These are phyloP conservation scores for Diachasma alloeum DNA, from an alignment of 1,140 invertebrate genomes.

Conservation along the genomic window DNA sequence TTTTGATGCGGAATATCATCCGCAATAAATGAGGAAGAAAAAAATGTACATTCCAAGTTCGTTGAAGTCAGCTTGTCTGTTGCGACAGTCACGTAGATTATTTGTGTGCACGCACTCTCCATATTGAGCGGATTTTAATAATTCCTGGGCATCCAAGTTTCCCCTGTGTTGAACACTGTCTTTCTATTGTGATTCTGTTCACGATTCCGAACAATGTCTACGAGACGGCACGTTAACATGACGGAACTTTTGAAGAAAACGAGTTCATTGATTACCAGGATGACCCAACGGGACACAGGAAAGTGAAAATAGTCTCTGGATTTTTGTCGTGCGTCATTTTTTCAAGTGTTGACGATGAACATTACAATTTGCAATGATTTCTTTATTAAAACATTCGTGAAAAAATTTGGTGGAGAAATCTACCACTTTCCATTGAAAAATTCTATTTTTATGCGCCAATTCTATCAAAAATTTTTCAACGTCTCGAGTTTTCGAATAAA, in stretches of 20 bases:
- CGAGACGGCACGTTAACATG: constrained; percentile 10
- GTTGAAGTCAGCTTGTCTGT: constrained; percentile 26
- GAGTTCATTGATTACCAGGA: constrained; percentile 1
- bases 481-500: too few species aligned
- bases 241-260: neutral
- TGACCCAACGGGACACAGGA: neutral
- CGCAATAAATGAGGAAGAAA: neutral
- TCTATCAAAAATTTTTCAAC: too few species aligned
- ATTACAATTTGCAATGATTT: too few species aligned
- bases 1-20: too few species aligned
- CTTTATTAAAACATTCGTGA: neutral
- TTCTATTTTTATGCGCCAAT: too few species aligned
- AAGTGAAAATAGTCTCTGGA: constrained; percentile 10
- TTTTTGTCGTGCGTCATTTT: too few species aligned
- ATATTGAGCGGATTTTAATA: constrained; percentile 42
- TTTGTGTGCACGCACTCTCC: constrained; percentile 35
- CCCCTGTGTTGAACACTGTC: constrained; percentile 14
- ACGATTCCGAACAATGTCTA: constrained; percentile 19
- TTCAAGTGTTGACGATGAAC: too few species aligned
- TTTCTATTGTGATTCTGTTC: constrained; percentile 32
- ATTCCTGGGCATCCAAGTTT: constrained; percentile 11
- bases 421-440: too few species aligned
- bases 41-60: neutral
- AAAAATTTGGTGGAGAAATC: neutral
- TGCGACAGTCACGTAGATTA: constrained; percentile 36